A percentile compares a stretch with the other conserved stretches of the same genome.
These are phyloP conservation scores for Trialeurodes vaporariorum DNA, from an alignment of 1,140 invertebrate species.

Conservation along the genomic window DNA sequence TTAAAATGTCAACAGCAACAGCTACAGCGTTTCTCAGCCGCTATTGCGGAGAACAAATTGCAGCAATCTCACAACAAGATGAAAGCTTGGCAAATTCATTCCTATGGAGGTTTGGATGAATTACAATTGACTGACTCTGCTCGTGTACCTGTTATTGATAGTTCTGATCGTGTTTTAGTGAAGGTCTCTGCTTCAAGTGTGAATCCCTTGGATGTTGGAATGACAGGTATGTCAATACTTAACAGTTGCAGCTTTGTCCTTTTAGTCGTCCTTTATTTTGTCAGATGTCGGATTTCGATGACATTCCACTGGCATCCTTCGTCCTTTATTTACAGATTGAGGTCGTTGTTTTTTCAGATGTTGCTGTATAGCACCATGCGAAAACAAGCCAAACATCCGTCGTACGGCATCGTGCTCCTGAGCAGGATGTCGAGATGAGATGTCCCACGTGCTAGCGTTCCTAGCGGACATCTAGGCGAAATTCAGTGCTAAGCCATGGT, in stretches of 20 bases:
- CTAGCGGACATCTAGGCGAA: too few relatives aligned
- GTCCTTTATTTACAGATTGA: too few relatives aligned
- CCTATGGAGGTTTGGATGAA: slow-evolving; percentile 54
- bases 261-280: neutral
- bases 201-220: slow-evolving; percentile 83
- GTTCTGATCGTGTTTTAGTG: slow-evolving; percentile 63
- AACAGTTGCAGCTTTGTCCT: neutral
- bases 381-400: too few relatives aligned
- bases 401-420: neutral
- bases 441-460: too few relatives aligned
- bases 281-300: too few relatives aligned
- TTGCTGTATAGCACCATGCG: slow-evolving; percentile 5
- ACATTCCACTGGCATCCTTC: neutral
- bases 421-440: too few relatives aligned
- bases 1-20: neutral
- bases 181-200: slow-evolving; percentile 70
- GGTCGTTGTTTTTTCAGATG: neutral
- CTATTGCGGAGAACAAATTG: neutral
- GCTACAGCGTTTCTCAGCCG: neutral
- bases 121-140: slow-evolving; percentile 45
- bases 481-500: too few relatives aligned
- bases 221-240: slow-evolving; percentile 48
- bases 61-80: slow-evolving; percentile 32
- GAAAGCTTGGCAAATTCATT: slow-evolving; percentile 63
- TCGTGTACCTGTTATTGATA: slow-evolving; percentile 52